Percentiles rank a stretch among this genome's conserved stretches.
Conservation (phyloP, 2,113 vertebrate species). For the Emydocephalus ijimae region DNA sequence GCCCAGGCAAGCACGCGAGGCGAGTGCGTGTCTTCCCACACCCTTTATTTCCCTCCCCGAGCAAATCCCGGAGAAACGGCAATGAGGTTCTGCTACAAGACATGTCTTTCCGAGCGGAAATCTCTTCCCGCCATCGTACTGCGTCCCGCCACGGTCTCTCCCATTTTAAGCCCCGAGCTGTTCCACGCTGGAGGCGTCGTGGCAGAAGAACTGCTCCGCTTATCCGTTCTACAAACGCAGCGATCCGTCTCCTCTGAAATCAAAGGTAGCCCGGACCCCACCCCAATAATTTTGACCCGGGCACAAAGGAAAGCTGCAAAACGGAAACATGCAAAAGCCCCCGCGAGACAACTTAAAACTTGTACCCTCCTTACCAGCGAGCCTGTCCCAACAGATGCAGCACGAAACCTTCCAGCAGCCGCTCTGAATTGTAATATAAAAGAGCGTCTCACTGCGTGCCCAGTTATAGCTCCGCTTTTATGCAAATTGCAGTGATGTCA, state of each 20-base stretch:
- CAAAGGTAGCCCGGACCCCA: background rate
- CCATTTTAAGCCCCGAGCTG: background rate
- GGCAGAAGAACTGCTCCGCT: too few relatives aligned
- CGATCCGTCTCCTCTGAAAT: background rate
- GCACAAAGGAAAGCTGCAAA: too few relatives aligned
- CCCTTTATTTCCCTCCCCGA: background rate
- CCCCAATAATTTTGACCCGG: background rate
- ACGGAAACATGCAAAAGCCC: too few relatives aligned
- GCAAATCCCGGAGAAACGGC: background rate
- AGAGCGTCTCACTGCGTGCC: conserved; percentile 38
- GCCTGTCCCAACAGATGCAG: conserved; percentile 18
- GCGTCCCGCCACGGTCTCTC: background rate
- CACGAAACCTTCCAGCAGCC: conserved; percentile 30
- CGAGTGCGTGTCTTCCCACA: too few relatives aligned
- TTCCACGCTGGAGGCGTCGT: background rate
- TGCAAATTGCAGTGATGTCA: conserved; percentile 65
- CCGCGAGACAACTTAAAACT: background rate
- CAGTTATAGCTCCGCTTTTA: conserved; percentile 61
- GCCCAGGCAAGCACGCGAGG: background rate
- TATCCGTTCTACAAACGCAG: too few relatives aligned
- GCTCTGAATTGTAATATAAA: conserved; percentile 50
- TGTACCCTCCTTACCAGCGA: conserved; percentile 43
- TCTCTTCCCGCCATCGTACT: background rate
- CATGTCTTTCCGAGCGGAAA: too few relatives aligned
- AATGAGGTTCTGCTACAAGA: background rate